phyloP scores from a whole-genome alignment of 2,797 vertebrate genomes.

The Chrosomus eos region DNA sequence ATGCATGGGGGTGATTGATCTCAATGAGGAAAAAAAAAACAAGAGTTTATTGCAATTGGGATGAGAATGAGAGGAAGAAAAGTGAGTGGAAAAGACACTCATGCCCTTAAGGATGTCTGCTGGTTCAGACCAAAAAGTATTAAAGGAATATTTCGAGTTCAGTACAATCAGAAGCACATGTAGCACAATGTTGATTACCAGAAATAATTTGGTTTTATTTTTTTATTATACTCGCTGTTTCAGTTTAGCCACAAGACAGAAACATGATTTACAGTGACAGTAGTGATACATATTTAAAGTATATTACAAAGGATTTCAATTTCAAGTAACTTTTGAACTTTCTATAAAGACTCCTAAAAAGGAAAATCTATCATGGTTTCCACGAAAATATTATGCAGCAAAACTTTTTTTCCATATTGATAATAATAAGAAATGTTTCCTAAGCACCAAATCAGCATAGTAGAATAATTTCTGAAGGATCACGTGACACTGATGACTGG shows the following conservation, averaged over 20 bases:
- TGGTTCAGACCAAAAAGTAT: constrained; percentile 5
- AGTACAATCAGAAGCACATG: constrained; percentile 56
- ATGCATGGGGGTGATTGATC: constrained; percentile 49
- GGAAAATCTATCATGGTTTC: neutral
- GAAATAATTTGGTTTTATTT: too few relatives aligned
- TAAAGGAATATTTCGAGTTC: neutral
- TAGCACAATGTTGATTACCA: neutral
- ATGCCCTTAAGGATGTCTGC: constrained; percentile 14
- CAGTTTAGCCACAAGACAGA: neutral
- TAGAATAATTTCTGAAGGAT: neutral
- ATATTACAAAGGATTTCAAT: neutral
- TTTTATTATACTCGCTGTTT: neutral
- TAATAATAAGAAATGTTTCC: neutral
- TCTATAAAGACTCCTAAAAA: neutral
- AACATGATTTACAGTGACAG: neutral
- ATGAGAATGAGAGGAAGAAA: constrained; percentile 10
- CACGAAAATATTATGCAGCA: neutral
- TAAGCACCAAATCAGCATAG: neutral
- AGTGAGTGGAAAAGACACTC: constrained; percentile 16
- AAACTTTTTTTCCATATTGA: neutral
- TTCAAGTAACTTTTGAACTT: neutral
- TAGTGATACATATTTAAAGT: neutral
- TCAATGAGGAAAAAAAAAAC: constrained; percentile 41
- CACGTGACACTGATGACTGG: neutral
- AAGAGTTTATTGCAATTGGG: constrained; percentile 60